Conservation (phyloP, 2,113 vertebrate species). For the Zosterops pallidus region DNA sequence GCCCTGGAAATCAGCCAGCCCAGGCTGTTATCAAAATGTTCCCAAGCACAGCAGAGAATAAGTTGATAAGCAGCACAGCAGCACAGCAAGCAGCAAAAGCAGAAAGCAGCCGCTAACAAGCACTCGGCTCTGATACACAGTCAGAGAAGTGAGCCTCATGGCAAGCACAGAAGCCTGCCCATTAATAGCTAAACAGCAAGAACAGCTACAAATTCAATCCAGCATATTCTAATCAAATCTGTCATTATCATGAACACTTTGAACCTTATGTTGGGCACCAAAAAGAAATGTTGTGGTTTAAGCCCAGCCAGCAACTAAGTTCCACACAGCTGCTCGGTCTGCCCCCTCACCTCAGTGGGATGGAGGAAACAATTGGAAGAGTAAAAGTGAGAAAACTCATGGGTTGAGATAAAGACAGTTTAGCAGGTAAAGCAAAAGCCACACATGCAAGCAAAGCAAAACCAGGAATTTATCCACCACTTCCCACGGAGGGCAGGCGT, state of each 20-base stretch:
- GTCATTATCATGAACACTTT: background rate
- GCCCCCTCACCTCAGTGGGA: background rate
- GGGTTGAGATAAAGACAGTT: background rate
- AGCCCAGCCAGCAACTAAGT: background rate
- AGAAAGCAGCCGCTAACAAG: background rate
- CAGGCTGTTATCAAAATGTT: background rate
- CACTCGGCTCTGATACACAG: background rate
- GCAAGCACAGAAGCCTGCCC: background rate
- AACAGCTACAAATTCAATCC: background rate
- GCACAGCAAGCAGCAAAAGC: background rate
- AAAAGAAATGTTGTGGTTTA: background rate
- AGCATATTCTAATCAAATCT: background rate
- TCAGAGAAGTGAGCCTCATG: background rate
- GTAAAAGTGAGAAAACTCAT: background rate
- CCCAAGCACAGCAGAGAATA: background rate
- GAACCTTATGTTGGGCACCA: background rate
- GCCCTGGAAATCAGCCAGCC: background rate
- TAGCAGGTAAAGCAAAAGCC: background rate
- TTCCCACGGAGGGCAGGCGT: background rate
- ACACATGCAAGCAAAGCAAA: background rate
- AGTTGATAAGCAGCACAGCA: background rate
- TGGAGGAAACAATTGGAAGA: background rate
- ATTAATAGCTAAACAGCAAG: background rate
- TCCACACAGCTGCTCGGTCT: background rate
- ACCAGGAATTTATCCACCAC: background rate